Evolutionary conservation across 2,113 vertebrate species (phyloP).

Genomic region (Podarcis raffonei): DNA sequence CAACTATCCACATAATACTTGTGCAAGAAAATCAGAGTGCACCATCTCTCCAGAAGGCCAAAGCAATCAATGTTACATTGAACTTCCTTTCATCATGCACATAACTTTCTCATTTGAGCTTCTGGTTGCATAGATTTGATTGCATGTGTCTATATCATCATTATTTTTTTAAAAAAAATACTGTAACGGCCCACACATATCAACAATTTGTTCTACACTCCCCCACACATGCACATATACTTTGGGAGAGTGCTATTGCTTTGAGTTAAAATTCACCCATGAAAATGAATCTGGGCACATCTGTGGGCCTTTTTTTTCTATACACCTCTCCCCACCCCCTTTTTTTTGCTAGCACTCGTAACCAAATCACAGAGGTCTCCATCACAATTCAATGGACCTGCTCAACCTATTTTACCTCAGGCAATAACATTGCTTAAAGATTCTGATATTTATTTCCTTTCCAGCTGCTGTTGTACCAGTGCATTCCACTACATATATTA

Average conservation of each 20-base stretch:
- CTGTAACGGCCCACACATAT: conserved; percentile 21
- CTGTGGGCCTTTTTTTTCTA: conserved; percentile 34
- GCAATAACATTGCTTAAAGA: conserved; percentile 40
- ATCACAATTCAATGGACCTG: conserved; percentile 42
- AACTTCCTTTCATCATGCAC: conserved; percentile 20
- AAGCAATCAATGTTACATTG: conserved; percentile 7
- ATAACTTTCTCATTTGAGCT: not conserved
- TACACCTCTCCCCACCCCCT: not conserved
- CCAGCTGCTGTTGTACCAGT: conserved; percentile 32
- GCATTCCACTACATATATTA: conserved; percentile 14
- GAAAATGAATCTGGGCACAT: conserved; percentile 12
- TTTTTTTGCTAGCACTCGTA: conserved; percentile 46
- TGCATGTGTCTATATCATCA: not conserved
- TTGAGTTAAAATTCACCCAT: conserved; percentile 32
- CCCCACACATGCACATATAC: not conserved
- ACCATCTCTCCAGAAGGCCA: not conserved
- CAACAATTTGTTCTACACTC: conserved; percentile 28
- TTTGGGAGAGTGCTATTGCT: conserved; percentile 25
- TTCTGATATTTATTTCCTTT: conserved; percentile 57
- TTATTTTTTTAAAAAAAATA: conserved; percentile 3
- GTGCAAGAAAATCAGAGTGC: not conserved
- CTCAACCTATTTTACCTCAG: conserved; percentile 11
- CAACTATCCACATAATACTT: not conserved
- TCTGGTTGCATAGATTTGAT: conserved; percentile 26
- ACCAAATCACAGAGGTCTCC: conserved; percentile 42